phyloP scores from a whole-genome alignment of 92 coral and sea anemone genomes.

The Epizoanthus rinbou region DNA sequence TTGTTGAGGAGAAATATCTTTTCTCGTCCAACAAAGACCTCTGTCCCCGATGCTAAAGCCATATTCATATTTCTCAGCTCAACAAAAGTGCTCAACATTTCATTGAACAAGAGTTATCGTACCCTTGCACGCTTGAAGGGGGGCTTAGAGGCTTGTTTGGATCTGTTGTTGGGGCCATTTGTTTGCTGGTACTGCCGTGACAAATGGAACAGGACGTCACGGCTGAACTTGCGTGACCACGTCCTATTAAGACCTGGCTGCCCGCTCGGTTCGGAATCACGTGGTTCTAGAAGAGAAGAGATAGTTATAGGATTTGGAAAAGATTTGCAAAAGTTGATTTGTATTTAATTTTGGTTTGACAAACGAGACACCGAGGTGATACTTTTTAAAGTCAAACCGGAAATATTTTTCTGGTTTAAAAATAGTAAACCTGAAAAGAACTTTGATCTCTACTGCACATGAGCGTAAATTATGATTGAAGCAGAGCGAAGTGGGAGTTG shows the following conservation, averaged over 20 bases:
- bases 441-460: not conserved
- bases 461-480: not conserved
- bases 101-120: not conserved
- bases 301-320: not conserved
- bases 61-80: no score
- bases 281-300: constrained; percentile 21
- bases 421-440: no score
- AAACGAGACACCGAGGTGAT: no score
- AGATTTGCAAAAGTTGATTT: no score
- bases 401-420: not conserved
- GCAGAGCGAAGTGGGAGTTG: no score
- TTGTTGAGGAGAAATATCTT: no score
- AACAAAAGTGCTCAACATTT: no score
- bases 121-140: constrained; percentile 81
- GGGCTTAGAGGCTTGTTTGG: constrained; percentile 64
- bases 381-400: not conserved
- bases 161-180: constrained; percentile 39
- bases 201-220: constrained; percentile 82
- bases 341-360: no score
- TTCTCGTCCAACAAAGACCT: not conserved
- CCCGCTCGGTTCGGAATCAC: constrained; percentile 40
- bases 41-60: no score
- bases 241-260: constrained; percentile 55
- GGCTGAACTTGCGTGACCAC: constrained; percentile 83
- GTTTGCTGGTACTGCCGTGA: constrained; percentile 82